Percentiles rank a stretch among this genome's conserved stretches.
These are phyloP conservation scores for Eumacrocentrus americanus DNA, from an alignment of 2,888 invertebrate species.

Conservation along the genomic window DNA sequence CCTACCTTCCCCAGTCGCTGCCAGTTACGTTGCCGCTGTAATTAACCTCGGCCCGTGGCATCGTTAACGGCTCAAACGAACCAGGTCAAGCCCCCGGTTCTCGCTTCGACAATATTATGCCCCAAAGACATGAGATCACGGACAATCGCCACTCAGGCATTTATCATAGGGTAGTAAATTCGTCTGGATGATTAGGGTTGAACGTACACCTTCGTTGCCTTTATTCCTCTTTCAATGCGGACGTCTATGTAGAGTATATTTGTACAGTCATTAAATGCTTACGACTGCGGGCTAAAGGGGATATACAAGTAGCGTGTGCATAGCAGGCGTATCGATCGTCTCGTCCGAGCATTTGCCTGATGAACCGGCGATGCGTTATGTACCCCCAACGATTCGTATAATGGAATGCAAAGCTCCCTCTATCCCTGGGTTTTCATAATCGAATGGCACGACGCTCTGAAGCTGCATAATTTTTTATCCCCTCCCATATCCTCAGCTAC, in stretches of 20 bases:
- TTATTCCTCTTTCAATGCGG: too few species aligned
- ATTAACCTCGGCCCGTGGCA: constrained; percentile 15
- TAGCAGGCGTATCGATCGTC: constrained; percentile 3
- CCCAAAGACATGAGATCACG: constrained; percentile 12
- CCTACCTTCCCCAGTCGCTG: neutral
- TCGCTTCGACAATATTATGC: neutral
- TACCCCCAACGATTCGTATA: constrained; percentile 35
- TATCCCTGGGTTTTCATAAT: constrained; percentile 20
- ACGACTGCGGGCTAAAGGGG: constrained; percentile 19
- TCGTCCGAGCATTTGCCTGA: constrained; percentile 49
- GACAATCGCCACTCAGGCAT: neutral
- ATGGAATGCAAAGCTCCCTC: constrained; percentile 19
- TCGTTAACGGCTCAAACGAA: constrained; percentile 20
- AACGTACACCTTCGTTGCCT: too few species aligned
- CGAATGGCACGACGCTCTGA: constrained; percentile 11
- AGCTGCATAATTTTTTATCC: constrained; percentile 5
- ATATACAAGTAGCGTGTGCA: constrained; percentile 2
- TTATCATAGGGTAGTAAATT: neutral
- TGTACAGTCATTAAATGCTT: constrained; percentile 54
- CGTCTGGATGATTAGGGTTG: too few species aligned
- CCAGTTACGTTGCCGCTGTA: constrained; percentile 14
- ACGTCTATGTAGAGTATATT: too few species aligned
- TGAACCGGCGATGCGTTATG: constrained; percentile 55
- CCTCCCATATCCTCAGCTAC: neutral
- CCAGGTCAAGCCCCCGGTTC: constrained; percentile 4